A percentile compares a stretch with the other conserved stretches of the same genome.
Conservation (phyloP, 2,888 invertebrate species). For the Ectemnius cavifrons region DNA sequence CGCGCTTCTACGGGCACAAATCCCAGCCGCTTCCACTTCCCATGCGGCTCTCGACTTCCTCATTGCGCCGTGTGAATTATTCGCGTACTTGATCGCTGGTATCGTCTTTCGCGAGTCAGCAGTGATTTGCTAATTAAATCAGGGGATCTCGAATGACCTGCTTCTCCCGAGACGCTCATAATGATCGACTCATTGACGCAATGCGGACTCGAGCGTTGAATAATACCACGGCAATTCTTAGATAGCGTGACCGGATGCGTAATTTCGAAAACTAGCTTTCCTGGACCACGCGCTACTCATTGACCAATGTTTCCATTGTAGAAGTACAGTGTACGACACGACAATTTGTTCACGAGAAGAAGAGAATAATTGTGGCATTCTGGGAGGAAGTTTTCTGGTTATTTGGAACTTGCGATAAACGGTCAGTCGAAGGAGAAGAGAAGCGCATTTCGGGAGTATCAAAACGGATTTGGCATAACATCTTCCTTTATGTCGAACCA, state of each 20-base stretch:
- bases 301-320: too few relatives aligned
- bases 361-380: not conserved
- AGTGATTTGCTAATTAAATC: slow-evolving; percentile 47
- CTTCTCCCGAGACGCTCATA: slow-evolving; percentile 37
- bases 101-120: slow-evolving; percentile 6
- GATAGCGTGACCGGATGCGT: slow-evolving; percentile 52
- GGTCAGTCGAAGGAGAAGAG: too few relatives aligned
- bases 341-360: too few relatives aligned
- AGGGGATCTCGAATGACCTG: slow-evolving; percentile 30
- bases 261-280: slow-evolving; percentile 54
- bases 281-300: slow-evolving; percentile 15
- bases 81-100: slow-evolving; percentile 11
- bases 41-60: slow-evolving; percentile 19
- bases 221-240: slow-evolving; percentile 40
- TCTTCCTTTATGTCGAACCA: too few relatives aligned
- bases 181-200: slow-evolving; percentile 55
- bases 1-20: slow-evolving; percentile 25
- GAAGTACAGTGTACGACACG: too few relatives aligned
- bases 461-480: too few relatives aligned
- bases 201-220: slow-evolving; percentile 46
- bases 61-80: slow-evolving; percentile 14
- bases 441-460: too few relatives aligned
- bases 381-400: not conserved
- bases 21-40: slow-evolving; percentile 33
- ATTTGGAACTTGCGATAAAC: too few relatives aligned